Evolutionary conservation across 2,113 vertebrate species (phyloP).

Genomic region (Rallus limicola): DNA sequence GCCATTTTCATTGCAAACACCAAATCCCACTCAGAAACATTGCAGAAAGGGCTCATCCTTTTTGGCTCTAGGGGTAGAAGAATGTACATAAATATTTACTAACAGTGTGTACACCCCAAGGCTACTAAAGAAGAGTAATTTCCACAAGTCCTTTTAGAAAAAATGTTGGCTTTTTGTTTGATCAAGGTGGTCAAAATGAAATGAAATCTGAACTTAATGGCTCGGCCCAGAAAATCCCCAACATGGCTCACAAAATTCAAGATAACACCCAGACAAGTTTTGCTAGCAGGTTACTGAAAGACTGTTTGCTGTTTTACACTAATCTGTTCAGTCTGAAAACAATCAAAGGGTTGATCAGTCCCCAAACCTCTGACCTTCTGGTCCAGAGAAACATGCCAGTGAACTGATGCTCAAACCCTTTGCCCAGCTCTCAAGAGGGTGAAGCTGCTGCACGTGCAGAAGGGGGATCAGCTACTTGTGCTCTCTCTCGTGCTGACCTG

Average conservation of each 20-base stretch:
- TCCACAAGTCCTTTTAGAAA: not conserved
- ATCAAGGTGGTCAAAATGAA: not conserved
- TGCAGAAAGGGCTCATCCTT: not conserved
- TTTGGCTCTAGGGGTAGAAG: not conserved
- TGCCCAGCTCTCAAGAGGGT: not conserved
- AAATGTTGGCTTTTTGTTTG: not conserved
- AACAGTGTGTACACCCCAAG: not conserved
- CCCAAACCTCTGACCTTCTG: constrained; percentile 72
- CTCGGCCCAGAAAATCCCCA: constrained; percentile 41
- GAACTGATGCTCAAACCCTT: not conserved
- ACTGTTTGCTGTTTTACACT: constrained; percentile 63
- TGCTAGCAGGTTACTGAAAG: not conserved
- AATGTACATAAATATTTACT: not conserved
- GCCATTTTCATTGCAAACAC: not conserved
- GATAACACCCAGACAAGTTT: not conserved
- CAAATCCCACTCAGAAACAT: not conserved
- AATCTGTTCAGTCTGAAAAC: constrained; percentile 72
- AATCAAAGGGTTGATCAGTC: constrained; percentile 77
- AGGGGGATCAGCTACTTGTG: not conserved
- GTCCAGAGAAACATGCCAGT: not conserved
- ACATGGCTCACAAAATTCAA: not conserved
- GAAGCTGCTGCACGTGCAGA: not conserved
- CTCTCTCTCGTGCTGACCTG: not conserved
- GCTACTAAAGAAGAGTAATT: not conserved
- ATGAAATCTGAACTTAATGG: constrained; percentile 27